Conservation (phyloP, 2,888 invertebrate species). For the Euplexia lucipara region DNA sequence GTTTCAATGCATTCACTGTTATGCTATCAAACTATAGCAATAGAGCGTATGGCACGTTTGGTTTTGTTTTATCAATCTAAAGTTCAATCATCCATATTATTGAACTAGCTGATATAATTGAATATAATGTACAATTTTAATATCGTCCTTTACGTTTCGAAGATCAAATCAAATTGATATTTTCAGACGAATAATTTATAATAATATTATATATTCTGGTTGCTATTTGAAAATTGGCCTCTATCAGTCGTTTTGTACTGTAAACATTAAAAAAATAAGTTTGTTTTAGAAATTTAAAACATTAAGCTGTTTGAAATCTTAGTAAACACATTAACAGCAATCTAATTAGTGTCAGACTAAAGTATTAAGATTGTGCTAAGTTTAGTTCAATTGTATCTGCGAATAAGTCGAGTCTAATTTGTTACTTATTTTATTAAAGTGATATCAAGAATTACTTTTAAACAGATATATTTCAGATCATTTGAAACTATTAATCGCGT, state of each 20-base stretch:
- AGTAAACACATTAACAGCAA: constrained; percentile 23
- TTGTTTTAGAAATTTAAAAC: not conserved
- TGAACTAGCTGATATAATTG: not conserved
- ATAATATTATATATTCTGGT: not conserved
- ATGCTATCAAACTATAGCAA: too few species aligned
- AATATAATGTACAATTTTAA: not conserved
- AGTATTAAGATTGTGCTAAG: constrained; percentile 18
- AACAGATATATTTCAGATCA: constrained; percentile 14
- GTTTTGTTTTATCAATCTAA: not conserved
- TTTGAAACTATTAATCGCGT: not conserved
- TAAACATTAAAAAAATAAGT: constrained; percentile 12
- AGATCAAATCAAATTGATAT: not conserved
- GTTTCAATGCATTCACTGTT: too few species aligned
- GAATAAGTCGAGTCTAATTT: constrained; percentile 34
- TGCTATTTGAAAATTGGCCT: not conserved
- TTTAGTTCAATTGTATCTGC: constrained; percentile 9
- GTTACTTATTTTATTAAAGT: constrained; percentile 18
- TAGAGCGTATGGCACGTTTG: not conserved
- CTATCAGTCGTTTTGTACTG: not conserved
- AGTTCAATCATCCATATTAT: not conserved
- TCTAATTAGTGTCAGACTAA: constrained; percentile 31
- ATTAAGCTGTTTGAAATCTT: not conserved
- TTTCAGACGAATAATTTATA: not conserved
- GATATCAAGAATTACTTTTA: constrained; percentile 25
- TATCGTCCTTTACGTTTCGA: not conserved